Percentiles rank a stretch among this genome's conserved stretches.
phyloP scores from a whole-genome alignment of 2,797 vertebrate species.

The Leptatherina wallacei region DNA sequence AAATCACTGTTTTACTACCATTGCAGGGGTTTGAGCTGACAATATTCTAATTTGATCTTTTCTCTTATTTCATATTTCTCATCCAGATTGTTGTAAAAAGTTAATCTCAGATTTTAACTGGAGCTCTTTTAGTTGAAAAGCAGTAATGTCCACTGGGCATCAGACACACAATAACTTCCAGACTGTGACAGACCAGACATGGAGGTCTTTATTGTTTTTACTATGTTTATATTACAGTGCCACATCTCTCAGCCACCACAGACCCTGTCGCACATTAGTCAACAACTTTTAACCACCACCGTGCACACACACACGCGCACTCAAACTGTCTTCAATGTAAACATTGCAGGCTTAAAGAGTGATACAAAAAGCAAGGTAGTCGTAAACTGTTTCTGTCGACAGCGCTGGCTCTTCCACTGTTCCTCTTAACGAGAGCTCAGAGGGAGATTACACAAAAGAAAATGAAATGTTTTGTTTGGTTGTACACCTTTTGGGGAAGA shows the following conservation, averaged over 20 bases:
- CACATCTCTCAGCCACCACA: conserved; percentile 66
- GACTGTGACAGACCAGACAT: conserved; percentile 68
- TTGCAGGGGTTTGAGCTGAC: neutral
- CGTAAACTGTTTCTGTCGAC: conserved; percentile 44
- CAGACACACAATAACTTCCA: conserved; percentile 20
- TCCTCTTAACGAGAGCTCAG: conserved; percentile 51
- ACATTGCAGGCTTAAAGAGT: conserved; percentile 84
- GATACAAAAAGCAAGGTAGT: conserved; percentile 82
- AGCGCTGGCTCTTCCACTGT: conserved; percentile 20
- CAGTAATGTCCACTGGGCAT: neutral
- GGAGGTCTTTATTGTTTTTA: conserved; percentile 84
- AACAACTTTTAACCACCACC: conserved; percentile 72
- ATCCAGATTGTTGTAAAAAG: neutral
- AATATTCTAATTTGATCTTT: neutral
- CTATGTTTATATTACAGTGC: conserved; percentile 82
- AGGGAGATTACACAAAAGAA: conserved; percentile 40
- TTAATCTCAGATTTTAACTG: neutral
- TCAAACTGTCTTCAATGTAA: conserved; percentile 78
- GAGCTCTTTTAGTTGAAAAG: neutral
- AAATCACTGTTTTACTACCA: neutral
- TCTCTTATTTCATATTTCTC: neutral
- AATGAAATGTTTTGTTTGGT: conserved; percentile 41
- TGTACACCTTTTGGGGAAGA: conserved; percentile 47
- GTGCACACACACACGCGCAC: conserved; percentile 54
- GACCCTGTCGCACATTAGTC: conserved; percentile 64